Conservation (phyloP, 2,888 invertebrate species). For the Ophion obscuratus region DNA sequence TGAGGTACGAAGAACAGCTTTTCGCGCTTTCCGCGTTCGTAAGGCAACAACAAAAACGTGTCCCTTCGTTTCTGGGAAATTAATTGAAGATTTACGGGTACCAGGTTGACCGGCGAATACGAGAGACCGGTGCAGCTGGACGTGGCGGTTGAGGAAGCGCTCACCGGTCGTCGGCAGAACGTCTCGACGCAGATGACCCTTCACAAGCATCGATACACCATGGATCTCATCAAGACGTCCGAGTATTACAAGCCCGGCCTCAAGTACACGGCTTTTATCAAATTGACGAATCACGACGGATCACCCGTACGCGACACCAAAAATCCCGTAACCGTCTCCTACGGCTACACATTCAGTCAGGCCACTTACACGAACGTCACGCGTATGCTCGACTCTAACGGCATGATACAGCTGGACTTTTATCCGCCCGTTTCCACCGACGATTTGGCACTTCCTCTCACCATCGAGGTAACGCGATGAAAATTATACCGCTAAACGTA, state of each 20-base stretch:
- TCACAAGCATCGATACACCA: conserved; percentile 91
- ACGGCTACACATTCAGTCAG: conserved; percentile 87
- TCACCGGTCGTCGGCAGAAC: conserved; percentile 94
- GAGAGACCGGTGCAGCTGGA: conserved; percentile 93
- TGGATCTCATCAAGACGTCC: conserved; percentile 92
- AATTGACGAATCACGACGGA: conserved; percentile 89
- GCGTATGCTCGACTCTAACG: conserved; percentile 87
- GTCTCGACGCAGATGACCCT: conserved; percentile 90
- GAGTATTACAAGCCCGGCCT: conserved; percentile 95
- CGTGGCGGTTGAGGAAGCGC: conserved; percentile 95
- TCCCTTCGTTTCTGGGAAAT: neutral
- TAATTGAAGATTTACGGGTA: conserved; percentile 11
- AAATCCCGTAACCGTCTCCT: conserved; percentile 86
- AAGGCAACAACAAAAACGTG: neutral
- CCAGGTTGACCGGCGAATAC: conserved; percentile 91
- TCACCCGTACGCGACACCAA: conserved; percentile 87
- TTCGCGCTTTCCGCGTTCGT: neutral
- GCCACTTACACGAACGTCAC: conserved; percentile 85
- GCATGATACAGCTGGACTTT: conserved; percentile 88
- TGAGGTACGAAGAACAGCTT: conserved; percentile 80
- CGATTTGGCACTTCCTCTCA: conserved; percentile 87
- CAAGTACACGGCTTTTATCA: conserved; percentile 93
- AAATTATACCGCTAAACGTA: neutral
- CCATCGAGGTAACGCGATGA: conserved; percentile 87
- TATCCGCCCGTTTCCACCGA: conserved; percentile 85